phyloP scores from a whole-genome alignment of 1,140 invertebrate genomes.

The Drosophila leontia region DNA sequence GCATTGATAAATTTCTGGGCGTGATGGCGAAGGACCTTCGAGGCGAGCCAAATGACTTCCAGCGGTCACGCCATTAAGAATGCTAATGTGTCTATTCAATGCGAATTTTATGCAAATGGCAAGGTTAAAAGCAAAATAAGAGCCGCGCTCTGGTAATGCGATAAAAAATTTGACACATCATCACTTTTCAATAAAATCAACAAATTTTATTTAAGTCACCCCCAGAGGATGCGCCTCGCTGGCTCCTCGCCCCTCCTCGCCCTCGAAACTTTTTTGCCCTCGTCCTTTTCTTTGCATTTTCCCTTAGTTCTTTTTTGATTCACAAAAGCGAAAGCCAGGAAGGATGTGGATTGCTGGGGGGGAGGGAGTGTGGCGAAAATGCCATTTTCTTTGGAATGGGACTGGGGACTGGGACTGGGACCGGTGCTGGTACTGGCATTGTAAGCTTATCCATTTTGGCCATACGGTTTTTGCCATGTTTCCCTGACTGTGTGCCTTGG shows the following conservation, averaged over 20 bases:
- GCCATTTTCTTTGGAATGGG: slow-evolving; percentile 59
- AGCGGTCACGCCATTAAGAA: slow-evolving; percentile 75
- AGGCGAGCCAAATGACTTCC: slow-evolving; percentile 59
- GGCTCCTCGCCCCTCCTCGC: background rate
- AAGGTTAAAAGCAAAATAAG: slow-evolving; percentile 82
- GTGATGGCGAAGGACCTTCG: slow-evolving; percentile 46
- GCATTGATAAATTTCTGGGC: slow-evolving; percentile 75
- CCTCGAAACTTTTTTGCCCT: slow-evolving; percentile 37
- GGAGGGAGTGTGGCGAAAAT: slow-evolving; percentile 45
- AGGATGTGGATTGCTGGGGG: slow-evolving; percentile 53
- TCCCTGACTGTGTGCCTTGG: slow-evolving; percentile 14
- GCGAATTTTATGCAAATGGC: slow-evolving; percentile 81
- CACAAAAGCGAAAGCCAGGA: slow-evolving; percentile 45
- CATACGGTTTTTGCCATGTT: slow-evolving; percentile 67
- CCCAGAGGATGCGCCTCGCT: slow-evolving; percentile 73
- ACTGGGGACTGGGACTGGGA: background rate
- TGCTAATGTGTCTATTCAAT: slow-evolving; percentile 82
- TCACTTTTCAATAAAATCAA: slow-evolving; percentile 84
- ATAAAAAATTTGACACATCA: slow-evolving; percentile 84
- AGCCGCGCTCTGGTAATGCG: slow-evolving; percentile 74
- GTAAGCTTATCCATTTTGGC: slow-evolving; percentile 80
- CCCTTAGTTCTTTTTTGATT: slow-evolving; percentile 5
- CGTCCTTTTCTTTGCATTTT: slow-evolving; percentile 29
- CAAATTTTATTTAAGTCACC: slow-evolving; percentile 82
- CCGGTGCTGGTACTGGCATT: slow-evolving; percentile 25